A percentile compares a stretch with the other conserved stretches of the same genome.
Evolutionary conservation across 2,888 invertebrate genomes (phyloP).

Genomic region (Eupithecia vulgata): DNA sequence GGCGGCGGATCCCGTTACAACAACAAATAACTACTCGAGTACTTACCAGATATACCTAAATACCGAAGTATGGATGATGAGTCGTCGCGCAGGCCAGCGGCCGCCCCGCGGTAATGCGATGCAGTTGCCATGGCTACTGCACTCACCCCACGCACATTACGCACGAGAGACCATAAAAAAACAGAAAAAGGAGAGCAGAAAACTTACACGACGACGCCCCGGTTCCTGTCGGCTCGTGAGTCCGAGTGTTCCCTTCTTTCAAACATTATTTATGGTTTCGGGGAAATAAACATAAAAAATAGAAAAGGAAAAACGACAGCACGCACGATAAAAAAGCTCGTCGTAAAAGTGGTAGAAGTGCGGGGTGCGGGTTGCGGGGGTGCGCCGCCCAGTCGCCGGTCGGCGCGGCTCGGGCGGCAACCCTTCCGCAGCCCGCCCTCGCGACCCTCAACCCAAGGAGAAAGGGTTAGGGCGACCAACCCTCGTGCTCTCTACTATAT

Average conservation of each 20-base stretch:
- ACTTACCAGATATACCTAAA: constrained; percentile 44
- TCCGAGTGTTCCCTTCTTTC: constrained; percentile 84
- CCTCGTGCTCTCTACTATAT: constrained; percentile 52
- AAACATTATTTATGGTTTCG: constrained; percentile 85
- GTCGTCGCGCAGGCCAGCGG: constrained; percentile 28
- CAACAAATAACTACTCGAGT: constrained; percentile 68
- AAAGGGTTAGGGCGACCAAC: constrained; percentile 81
- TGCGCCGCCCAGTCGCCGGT: constrained; percentile 59
- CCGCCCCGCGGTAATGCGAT: constrained; percentile 70
- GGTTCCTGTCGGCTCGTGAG: constrained; percentile 80
- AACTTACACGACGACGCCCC: constrained; percentile 77
- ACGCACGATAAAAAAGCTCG: constrained; percentile 84
- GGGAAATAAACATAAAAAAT: constrained; percentile 85
- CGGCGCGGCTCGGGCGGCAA: constrained; percentile 75
- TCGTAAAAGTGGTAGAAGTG: constrained; percentile 78
- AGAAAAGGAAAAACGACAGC: constrained; percentile 84
- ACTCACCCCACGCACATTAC: constrained; percentile 69
- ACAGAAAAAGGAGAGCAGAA: constrained; percentile 73
- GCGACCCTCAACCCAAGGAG: constrained; percentile 66
- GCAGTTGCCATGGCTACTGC: constrained; percentile 79
- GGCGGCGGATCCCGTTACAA: constrained; percentile 74
- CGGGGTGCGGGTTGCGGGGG: constrained; percentile 51
- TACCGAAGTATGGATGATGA: constrained; percentile 35
- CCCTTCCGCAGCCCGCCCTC: constrained; percentile 78
- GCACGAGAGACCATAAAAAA: constrained; percentile 79